Percentiles rank a stretch among this genome's conserved stretches.
phyloP scores from a whole-genome alignment of 35 echinoderm and acorn worm species.

The Patiria miniata region DNA sequence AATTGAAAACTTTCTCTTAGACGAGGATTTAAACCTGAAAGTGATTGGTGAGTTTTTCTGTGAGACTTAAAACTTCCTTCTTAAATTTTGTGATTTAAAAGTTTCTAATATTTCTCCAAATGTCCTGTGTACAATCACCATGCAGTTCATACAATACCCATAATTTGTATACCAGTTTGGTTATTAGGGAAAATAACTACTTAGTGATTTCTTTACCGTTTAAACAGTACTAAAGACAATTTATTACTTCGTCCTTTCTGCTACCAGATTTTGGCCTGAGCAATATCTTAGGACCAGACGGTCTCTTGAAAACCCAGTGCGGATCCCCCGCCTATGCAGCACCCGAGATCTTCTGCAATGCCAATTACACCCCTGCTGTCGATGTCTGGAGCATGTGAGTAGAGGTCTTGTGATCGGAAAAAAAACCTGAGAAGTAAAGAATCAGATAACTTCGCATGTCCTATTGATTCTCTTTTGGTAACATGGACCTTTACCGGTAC shows the following conservation, averaged over 20 bases:
- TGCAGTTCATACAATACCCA: too few species aligned
- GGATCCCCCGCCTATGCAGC: slow-evolving; percentile 93
- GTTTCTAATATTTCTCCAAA: too few species aligned
- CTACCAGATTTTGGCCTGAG: slow-evolving; percentile 86
- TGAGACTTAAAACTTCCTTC: too few species aligned
- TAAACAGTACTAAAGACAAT: not conserved
- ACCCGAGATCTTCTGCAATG: slow-evolving; percentile 92
- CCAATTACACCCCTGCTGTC: slow-evolving; percentile 79
- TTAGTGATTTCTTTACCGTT: not conserved
- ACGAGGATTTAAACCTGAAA: slow-evolving; percentile 79
- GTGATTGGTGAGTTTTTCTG: slow-evolving; percentile 76
- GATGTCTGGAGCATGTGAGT: slow-evolving; percentile 98
- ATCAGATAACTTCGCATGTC: too few species aligned
- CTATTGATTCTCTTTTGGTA: too few species aligned
- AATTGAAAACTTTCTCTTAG: slow-evolving; percentile 91
- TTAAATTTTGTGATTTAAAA: too few species aligned
- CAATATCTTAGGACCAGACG: slow-evolving; percentile 84
- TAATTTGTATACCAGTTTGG: too few species aligned
- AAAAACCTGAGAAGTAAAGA: too few species aligned
- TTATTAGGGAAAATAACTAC: too few species aligned
- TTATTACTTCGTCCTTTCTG: not conserved
- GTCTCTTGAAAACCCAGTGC: slow-evolving; percentile 83
- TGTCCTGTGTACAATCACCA: too few species aligned
- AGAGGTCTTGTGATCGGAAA: not conserved
- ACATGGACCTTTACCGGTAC: too few species aligned